Evolutionary conservation across 2,888 invertebrate genomes (phyloP).

Genomic region (Oligia strigilis): DNA sequence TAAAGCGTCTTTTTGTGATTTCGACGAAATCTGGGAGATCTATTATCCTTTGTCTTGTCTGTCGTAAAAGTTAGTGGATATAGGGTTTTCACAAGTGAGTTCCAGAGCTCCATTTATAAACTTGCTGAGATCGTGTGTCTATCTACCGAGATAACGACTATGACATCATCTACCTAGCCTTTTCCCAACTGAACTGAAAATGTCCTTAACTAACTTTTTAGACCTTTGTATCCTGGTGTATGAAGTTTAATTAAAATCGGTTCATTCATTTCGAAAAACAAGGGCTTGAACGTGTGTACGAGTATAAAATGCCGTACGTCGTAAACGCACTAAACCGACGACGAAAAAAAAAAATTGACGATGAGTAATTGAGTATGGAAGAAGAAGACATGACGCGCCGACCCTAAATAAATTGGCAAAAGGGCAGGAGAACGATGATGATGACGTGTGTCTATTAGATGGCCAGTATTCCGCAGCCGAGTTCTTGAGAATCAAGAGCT

Average conservation of each 20-base stretch:
- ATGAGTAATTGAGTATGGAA: neutral
- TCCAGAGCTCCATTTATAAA: neutral
- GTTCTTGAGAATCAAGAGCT: neutral
- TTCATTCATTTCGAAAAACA: too few species aligned
- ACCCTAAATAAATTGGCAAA: neutral
- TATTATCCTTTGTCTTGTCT: neutral
- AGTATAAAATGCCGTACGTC: too few species aligned
- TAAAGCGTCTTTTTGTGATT: neutral
- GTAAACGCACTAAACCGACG: too few species aligned
- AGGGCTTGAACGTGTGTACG: too few species aligned
- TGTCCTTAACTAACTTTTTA: too few species aligned
- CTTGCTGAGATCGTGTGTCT: neutral
- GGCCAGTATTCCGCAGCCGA: conserved; percentile 6
- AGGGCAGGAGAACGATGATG: neutral
- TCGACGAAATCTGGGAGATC: neutral
- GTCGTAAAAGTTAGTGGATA: neutral
- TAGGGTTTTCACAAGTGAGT: neutral
- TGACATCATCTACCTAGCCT: too few species aligned
- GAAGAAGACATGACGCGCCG: neutral
- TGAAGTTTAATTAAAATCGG: too few species aligned
- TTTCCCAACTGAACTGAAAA: too few species aligned
- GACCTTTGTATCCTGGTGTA: too few species aligned
- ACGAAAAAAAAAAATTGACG: too few species aligned
- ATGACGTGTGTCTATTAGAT: neutral
- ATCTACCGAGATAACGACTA: neutral